Evolutionary conservation across 2,797 vertebrate species (phyloP).

Genomic region (Gorsachius magnificus): DNA sequence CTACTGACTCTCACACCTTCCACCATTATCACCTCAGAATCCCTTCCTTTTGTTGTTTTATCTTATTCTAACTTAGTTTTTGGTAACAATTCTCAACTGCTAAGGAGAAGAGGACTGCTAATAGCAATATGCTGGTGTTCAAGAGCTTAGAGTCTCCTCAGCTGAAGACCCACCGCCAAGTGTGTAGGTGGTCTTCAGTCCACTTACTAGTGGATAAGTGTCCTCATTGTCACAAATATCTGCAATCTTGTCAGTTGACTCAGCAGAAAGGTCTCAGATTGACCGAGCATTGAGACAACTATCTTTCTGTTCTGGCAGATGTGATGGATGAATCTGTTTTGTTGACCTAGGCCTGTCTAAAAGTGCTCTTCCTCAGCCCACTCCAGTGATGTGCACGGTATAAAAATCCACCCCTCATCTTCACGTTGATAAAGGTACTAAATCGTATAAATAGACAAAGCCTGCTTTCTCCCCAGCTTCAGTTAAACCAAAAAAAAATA

Average conservation of each 20-base stretch:
- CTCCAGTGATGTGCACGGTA: not conserved
- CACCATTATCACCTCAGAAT: conserved; percentile 40
- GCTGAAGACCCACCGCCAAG: not conserved
- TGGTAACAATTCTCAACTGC: not conserved
- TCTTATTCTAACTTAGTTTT: not conserved
- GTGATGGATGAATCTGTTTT: conserved; percentile 62
- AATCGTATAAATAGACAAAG: not conserved
- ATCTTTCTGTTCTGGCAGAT: conserved; percentile 55
- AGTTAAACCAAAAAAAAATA: not conserved
- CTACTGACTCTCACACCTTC: conserved; percentile 72
- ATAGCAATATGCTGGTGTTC: not conserved
- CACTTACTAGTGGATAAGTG: conserved; percentile 35
- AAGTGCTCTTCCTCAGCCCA: conserved; percentile 5
- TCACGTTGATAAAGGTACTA: not conserved
- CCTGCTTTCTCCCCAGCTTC: not conserved
- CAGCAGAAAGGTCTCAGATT: conserved; percentile 42
- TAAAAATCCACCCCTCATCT: not conserved
- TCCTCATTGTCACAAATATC: conserved; percentile 43
- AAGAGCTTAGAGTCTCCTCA: not conserved
- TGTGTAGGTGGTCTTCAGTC: conserved; percentile 29
- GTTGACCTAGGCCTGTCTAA: conserved; percentile 50
- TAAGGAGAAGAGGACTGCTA: not conserved
- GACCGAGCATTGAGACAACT: conserved; percentile 38
- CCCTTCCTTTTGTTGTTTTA: conserved; percentile 52
- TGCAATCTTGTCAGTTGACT: conserved; percentile 61